phyloP scores from a whole-genome alignment of 2,888 invertebrate species.

The Watsonalla binaria region DNA sequence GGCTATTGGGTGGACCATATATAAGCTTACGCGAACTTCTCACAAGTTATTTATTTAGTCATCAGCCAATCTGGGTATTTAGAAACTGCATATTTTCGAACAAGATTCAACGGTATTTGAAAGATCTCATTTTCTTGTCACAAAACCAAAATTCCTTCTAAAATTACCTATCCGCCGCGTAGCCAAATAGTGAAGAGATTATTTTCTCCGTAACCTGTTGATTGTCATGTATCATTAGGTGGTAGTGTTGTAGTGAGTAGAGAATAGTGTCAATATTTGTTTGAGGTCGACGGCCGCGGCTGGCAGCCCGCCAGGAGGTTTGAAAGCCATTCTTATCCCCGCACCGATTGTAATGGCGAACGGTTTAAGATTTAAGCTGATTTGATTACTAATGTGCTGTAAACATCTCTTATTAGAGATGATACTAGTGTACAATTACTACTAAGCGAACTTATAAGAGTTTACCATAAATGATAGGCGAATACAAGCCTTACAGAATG shows the following conservation, averaged over 20 bases:
- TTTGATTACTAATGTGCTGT: too few species aligned
- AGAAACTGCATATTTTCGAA: too few species aligned
- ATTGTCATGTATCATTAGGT: background rate
- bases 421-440: too few species aligned
- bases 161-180: background rate
- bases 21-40: too few species aligned
- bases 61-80: too few species aligned
- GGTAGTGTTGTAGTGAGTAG: background rate
- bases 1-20: too few species aligned
- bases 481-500: too few species aligned
- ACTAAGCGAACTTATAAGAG: too few species aligned
- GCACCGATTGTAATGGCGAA: background rate
- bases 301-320: background rate
- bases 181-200: background rate
- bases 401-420: too few species aligned
- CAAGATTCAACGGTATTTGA: background rate
- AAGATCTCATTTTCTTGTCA: background rate
- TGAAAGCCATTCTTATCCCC: background rate
- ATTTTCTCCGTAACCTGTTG: background rate
- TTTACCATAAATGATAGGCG: too few species aligned
- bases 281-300: background rate
- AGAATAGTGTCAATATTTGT: background rate
- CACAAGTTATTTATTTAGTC: too few species aligned
- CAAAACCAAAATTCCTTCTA: background rate
- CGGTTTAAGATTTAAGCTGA: background rate